Base-by-base conservation (phyloP, 2,113 vertebrate genomes). In the Oncorhynchus tshawytscha region DNA sequence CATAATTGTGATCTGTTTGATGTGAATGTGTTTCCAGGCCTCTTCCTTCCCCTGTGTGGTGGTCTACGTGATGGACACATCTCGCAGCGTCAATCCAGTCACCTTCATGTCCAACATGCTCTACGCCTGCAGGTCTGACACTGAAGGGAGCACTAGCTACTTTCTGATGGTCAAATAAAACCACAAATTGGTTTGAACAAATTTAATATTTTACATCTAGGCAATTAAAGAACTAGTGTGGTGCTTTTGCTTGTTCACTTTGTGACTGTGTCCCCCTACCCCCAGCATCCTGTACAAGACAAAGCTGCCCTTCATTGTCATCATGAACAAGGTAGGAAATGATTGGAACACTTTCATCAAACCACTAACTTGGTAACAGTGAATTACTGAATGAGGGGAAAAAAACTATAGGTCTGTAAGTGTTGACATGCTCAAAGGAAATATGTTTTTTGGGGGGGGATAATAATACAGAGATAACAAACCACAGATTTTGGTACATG, bases 91-190 rank as follows among this genome's bases (percentile, higher is more conserved):
- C 54, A 99, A 86, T 82, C 98, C 98, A 0, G 92, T 99, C 84
- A 99, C 98, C 12, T 99, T 99, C 84, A 99, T 99, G 97, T 99
- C 97, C 85, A 99, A 99, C 88, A 99, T 99, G 98, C 92, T 99
- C 0, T 99, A 99, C 34, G 97, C 98, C 78, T 99, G 97, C 96
- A 99, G 97, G 98, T 99, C 81, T 86, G 87, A 15, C 39, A 11
- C 4, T 22, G 11, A 8, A 24, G 13, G 71, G 39, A 45, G 49
- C 13, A 24, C 31, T 51, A n/a, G 12, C 16, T 51, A 16, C 15
- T 51, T 51, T 51, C 49, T 15, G 9, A 51, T 51, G 15, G 60
- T 64, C 60, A 64, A 64, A 22, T 22, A 24, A 64, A 64, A 64
- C 60, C 22, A 24, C 12, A 12, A 22, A 54, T 54, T 54, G 15